phyloP scores from a whole-genome alignment of 2,888 invertebrate genomes.

The Junonia oenone region DNA sequence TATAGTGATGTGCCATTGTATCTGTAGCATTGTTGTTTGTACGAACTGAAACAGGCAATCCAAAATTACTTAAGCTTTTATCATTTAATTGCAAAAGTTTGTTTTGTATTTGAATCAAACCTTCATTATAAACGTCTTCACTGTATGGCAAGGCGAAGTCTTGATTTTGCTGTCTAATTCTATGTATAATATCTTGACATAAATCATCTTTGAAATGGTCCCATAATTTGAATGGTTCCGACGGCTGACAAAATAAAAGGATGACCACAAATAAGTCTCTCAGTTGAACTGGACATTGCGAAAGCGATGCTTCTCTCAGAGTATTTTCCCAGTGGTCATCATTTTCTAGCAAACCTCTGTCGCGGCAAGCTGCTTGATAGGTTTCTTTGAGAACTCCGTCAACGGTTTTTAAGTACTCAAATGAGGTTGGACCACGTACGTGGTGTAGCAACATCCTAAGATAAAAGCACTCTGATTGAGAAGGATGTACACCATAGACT shows the following conservation, averaged over 20 bases:
- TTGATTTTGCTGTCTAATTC: conserved; percentile 26
- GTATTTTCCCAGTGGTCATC: conserved; percentile 15
- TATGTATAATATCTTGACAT: conserved; percentile 13
- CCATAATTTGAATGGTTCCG: conserved; percentile 19
- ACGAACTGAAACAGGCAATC: conserved; percentile 28
- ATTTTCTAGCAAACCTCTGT: conserved; percentile 25
- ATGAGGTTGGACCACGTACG: conserved; percentile 35
- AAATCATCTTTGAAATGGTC: conserved; percentile 10
- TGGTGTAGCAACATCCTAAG: conserved; percentile 30
- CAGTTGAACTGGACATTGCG: conserved; percentile 20
- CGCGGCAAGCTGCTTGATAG: conserved; percentile 28
- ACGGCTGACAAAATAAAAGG: conserved; percentile 28
- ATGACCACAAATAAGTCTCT: conserved; percentile 33
- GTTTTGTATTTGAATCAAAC: conserved; percentile 26
- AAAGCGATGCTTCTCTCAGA: conserved; percentile 24
- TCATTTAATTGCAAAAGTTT: conserved; percentile 27
- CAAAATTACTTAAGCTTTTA: conserved; percentile 29
- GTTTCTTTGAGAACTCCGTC: conserved; percentile 30
- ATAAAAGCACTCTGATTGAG: conserved; percentile 31
- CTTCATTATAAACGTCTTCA: neutral
- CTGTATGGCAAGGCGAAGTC: conserved; percentile 2
- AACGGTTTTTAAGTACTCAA: conserved; percentile 31
- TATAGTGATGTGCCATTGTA: conserved; percentile 22
- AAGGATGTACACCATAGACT: conserved; percentile 36
- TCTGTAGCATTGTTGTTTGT: conserved; percentile 21